Evolutionary conservation across 1,140 invertebrate species (phyloP), one percentile per base, ranked within the genome.

Genomic region (Pectinophora gossypiella): DNA sequence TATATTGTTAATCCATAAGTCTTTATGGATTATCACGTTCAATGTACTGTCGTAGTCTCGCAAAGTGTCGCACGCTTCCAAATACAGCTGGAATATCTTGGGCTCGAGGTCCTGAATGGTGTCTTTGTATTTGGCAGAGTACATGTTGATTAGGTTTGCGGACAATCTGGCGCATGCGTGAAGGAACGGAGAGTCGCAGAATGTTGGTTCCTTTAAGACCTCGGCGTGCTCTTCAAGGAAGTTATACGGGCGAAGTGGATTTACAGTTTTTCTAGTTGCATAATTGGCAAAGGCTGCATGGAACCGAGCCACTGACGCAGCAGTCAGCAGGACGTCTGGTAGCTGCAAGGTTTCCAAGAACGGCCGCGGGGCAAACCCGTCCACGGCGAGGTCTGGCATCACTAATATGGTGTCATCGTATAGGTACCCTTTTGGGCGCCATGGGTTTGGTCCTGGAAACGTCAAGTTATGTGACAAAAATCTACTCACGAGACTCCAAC

Each of bases 1-100:
- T 5, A 90, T 78, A 56, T 90, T 90, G 42, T 89, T 90, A 0
- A 74, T 56, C 82, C 88, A 89, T 15, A 89, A 64, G 56, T 90
- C 89, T 18, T 87, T 90, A 51, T 90, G 89, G 21, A 83, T 71
- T 3, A 89, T 12, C 0, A 89, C 82, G 20, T 87, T 87, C 3
- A 86, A 48, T 4, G 71, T 81, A 4, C 67, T 61, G 15, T 69
- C 51, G 9, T 71, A 56, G 3, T 69, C 66, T 16, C 36, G 66
- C 2, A 86, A 43, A 20, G 48, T 55, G 1, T 64, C 56, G 35
- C 83, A 78, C 0, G 67, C 68, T 48, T 68, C 53, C 4, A 82
- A 12, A 27, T 66, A 77, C 12, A 64, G 22, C 10, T 72, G 51
- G 0, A 35, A 4, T 0, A 84, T 23, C 3, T 48, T 52, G 2